Evolutionary conservation across 2,113 vertebrate species (phyloP), one percentile per base, ranked within the genome.

Genomic region (Panurus biarmicus): DNA sequence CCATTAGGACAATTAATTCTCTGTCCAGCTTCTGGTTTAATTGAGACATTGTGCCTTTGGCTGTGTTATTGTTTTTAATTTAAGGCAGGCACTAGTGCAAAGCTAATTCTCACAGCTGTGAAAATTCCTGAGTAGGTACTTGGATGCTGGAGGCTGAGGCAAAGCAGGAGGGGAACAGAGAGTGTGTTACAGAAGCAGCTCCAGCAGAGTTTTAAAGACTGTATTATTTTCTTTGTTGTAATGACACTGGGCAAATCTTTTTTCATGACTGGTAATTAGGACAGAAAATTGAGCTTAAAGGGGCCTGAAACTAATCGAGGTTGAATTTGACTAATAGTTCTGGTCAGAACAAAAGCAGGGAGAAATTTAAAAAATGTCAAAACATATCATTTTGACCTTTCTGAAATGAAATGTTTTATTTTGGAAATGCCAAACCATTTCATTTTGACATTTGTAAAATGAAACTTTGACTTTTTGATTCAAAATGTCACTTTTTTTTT

Each of bases 351-450:
- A 93, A 94, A 64, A 29, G 6, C 2, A 5, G 33, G 23, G 14
- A 67, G 24, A 45, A 90, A 92, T 72, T 90, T 75, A 6, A 89
- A 90, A 96, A 94, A 95, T 84, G 92, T 96, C 92, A 93, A 93
- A 96, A 96, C 83, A 86, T 90, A 92, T 94, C 10, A 75, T 89
- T 96, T 96, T 96, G 90, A 96, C 94, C 96, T 96, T 95, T 95
- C 51, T 45, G 57, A 94, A 94, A 93, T 71, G 60, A 96, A 96
- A 96, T 92, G 48, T 96, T 96, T 95, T 80, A 45, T 90, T 96
- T 94, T 25, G 17, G 92, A 96, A 95, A 96, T 96, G 90, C 79
- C 95, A 94, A 93, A 95, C 86, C 53, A 57, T 94, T 90, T 95
- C 69, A 90, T 95, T 96, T 92, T 95, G 94, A 94, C 92, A 96